Conservation (phyloP, 2,113 vertebrate genomes). For the Smithornis capensis region DNA sequence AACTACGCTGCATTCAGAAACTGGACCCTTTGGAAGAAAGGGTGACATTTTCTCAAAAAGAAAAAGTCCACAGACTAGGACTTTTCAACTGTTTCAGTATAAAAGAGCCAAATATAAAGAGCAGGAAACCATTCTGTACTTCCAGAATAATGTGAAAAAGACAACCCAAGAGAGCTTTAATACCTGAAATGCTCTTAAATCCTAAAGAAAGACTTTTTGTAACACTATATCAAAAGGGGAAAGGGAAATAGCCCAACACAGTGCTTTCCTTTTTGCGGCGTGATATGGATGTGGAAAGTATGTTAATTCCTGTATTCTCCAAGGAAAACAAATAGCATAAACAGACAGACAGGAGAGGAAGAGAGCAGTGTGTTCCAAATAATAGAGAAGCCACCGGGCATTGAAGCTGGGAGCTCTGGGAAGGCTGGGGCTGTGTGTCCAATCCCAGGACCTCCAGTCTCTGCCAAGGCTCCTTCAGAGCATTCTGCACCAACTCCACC, state of each 20-base stretch:
- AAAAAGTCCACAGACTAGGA: constrained; percentile 60
- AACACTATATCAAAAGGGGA: constrained; percentile 59
- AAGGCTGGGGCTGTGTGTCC: constrained; percentile 61
- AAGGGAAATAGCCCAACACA: constrained; percentile 54
- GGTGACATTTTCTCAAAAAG: constrained; percentile 62
- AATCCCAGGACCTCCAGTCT: constrained; percentile 47
- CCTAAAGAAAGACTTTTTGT: constrained; percentile 65
- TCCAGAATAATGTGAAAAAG: constrained; percentile 64
- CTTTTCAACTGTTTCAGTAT: constrained; percentile 69
- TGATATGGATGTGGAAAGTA: constrained; percentile 56
- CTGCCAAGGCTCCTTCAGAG: constrained; percentile 46
- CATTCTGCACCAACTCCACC: constrained; percentile 62
- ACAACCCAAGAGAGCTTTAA: constrained; percentile 65
- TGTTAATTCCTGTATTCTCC: constrained; percentile 56
- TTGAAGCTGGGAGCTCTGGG: constrained; percentile 56
- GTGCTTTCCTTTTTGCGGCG: constrained; percentile 45
- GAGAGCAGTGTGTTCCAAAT: constrained; percentile 42
- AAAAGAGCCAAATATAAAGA: constrained; percentile 70
- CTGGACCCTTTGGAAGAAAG: constrained; percentile 60
- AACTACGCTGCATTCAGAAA: constrained; percentile 46
- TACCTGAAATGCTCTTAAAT: constrained; percentile 64
- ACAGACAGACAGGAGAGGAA: constrained; percentile 43
- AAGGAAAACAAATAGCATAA: constrained; percentile 53
- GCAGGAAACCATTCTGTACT: constrained; percentile 64
- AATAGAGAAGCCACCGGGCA: constrained; percentile 46